Base-by-base conservation (phyloP, 64 coral and sea anemone genomes). In the Stylophora pistillata region DNA sequence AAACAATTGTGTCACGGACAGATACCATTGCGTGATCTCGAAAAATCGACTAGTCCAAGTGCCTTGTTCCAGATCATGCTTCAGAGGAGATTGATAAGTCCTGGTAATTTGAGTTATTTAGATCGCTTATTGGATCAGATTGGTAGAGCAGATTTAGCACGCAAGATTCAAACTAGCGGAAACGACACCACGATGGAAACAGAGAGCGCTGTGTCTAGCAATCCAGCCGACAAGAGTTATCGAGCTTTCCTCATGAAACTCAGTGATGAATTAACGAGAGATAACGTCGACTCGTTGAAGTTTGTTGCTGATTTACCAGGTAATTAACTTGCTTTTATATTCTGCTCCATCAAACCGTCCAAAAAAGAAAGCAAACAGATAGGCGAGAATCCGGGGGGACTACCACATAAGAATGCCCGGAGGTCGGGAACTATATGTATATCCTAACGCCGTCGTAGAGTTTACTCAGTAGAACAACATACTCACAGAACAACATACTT, bases 291-390 rank as follows among this genome's bases (percentile, higher is more conserved):
- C 4, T 86, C 90, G 13, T 32, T 99, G 10, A 87, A 95, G 23
- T 99, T 99, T 79, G 74, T 99, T 23, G 30, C 95, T 37, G 74
- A 88, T 72, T 21, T 99, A 20, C 97, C 97, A 64, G 87, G 97
- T 99, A 60, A 69, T 86, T 70, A 66, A 14, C 34, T 78, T 55
- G 1, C 5, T 41, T 14, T 25, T n/a, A 6, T 47, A n/a, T 80
- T 17, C 10, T 27, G 47, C 12, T 10, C 30, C 33, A 25, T 28
- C 66, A 33, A 76, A 32, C 28, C 18, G 30, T 76, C 37, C 3
- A 47, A 47, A 41, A 41, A 41, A 41, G 6, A 6, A 3, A 41
- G 37, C n/a, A n/a, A n/a, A n/a, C n/a, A n/a, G n/a, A n/a, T n/a
- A n/a, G n/a, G n/a, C n/a, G n/a, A n/a, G n/a, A n/a, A n/a, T n/a